Conservation (phyloP, 2,888 invertebrate genomes). For the Dryomyza anilis region DNA sequence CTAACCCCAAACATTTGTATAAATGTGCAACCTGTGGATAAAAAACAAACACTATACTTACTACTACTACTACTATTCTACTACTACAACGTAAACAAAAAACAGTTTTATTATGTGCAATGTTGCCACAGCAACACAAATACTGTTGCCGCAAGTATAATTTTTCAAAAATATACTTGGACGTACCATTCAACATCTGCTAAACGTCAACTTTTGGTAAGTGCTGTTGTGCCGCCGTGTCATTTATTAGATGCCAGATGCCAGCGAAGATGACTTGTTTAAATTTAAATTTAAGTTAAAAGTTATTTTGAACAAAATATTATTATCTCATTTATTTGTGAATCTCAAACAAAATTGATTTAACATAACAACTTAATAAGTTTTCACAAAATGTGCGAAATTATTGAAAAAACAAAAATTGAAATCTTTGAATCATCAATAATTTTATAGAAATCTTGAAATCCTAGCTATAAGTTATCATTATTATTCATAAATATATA, state of each 20-base stretch:
- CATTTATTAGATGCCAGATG: no score
- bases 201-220: background rate
- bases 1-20: conserved; percentile 6
- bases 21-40: background rate
- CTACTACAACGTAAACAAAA: conserved; percentile 1
- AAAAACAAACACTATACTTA: background rate
- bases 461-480: background rate
- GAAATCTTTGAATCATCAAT: background rate
- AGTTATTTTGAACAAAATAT: background rate
- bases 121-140: conserved; percentile 26
- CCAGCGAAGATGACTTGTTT: background rate
- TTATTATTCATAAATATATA: background rate
- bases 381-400: background rate
- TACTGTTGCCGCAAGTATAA: conserved; percentile 21
- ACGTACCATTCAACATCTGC: background rate
- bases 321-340: conserved; percentile 29
- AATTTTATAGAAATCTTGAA: background rate
- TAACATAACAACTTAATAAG: no score
- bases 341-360: conserved; percentile 9
- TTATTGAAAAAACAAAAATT: background rate
- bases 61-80: background rate
- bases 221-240: no score
- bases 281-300: background rate
- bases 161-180: conserved; percentile 12
- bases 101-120: conserved; percentile 24